Percentiles rank a stretch among this genome's conserved stretches.
Conservation (phyloP, 2,888 invertebrate species). For the Sphinx pinastri region DNA sequence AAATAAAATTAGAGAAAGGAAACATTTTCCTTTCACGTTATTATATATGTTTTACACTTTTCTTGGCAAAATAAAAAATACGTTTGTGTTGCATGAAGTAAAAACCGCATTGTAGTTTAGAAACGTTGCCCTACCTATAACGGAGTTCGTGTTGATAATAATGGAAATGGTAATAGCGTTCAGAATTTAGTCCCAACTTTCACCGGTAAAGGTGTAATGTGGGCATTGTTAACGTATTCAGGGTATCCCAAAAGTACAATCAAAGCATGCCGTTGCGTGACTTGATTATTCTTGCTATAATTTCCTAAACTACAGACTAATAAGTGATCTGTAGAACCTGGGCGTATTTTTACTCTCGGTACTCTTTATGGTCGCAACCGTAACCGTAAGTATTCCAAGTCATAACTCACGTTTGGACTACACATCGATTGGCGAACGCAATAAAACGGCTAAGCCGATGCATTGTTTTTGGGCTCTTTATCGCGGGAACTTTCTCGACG, state of each 20-base stretch:
- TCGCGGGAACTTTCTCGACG: slow-evolving; percentile 38
- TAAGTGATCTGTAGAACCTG: neutral
- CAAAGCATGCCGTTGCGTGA: slow-evolving; percentile 27
- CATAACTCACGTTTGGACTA: neutral
- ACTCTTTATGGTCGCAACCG: neutral
- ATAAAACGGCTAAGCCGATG: slow-evolving; percentile 43
- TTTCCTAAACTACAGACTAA: slow-evolving; percentile 11
- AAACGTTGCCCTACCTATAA: slow-evolving; percentile 27
- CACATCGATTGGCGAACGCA: slow-evolving; percentile 33
- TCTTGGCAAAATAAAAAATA: neutral
- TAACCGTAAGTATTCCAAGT: neutral
- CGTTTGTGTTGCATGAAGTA: slow-evolving; percentile 13
- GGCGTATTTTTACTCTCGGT: neutral
- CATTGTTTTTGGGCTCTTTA: slow-evolving; percentile 49
- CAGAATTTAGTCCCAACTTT: slow-evolving; percentile 34
- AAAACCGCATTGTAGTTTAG: slow-evolving; percentile 18
- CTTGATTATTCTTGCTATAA: slow-evolving; percentile 17
- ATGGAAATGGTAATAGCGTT: slow-evolving; percentile 30
- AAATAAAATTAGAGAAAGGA: neutral
- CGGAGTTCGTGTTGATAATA: slow-evolving; percentile 32
- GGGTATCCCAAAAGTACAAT: slow-evolving; percentile 19
- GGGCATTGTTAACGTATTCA: slow-evolving; percentile 24
- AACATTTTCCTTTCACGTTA: neutral
- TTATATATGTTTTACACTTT: neutral
- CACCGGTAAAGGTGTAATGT: slow-evolving; percentile 28